A percentile compares a stretch with the other conserved stretches of the same genome.
These are phyloP conservation scores for Solenopsis invicta DNA, from an alignment of 1,140 invertebrate genomes.

Conservation along the genomic window DNA sequence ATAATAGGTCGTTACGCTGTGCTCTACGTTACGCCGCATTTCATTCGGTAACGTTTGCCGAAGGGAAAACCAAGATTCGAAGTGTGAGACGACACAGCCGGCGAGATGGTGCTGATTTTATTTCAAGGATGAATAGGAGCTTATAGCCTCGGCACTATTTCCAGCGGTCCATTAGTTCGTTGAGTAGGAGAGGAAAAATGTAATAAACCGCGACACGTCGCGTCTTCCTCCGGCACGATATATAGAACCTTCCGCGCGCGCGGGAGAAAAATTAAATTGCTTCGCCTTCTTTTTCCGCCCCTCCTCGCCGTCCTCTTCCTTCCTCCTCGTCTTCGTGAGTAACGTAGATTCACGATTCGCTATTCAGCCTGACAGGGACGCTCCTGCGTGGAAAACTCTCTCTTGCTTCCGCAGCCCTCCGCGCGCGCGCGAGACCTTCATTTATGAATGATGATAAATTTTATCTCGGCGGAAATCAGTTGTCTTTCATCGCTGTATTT, in stretches of 20 bases:
- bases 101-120: conserved; percentile 43
- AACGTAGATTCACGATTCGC: conserved; percentile 57
- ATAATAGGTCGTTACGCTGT: conserved; percentile 23
- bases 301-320: conserved; percentile 34
- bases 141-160: conserved; percentile 81
- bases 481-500: background rate
- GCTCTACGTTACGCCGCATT: background rate
- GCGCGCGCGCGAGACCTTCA: conserved; percentile 31
- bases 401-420: conserved; percentile 27
- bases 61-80: conserved; percentile 23
- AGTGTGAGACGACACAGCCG: conserved; percentile 39
- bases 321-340: conserved; percentile 40
- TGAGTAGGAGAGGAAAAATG: conserved; percentile 80
- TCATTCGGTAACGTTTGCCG: background rate
- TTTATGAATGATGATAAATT: conserved; percentile 44
- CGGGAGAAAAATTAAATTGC: conserved; percentile 79
- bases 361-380: conserved; percentile 33
- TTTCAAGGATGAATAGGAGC: conserved; percentile 44
- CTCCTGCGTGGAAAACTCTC: conserved; percentile 45
- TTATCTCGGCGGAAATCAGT: conserved; percentile 27
- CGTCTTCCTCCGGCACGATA: conserved; percentile 67
- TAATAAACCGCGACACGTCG: conserved; percentile 82
- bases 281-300: conserved; percentile 60
- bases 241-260: conserved; percentile 72
- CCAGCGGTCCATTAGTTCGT: conserved; percentile 77